Evolutionary conservation across 30 jellyfish, hydroid and myxozoan species (phyloP).

Genomic region (Turritopsis rubra): DNA sequence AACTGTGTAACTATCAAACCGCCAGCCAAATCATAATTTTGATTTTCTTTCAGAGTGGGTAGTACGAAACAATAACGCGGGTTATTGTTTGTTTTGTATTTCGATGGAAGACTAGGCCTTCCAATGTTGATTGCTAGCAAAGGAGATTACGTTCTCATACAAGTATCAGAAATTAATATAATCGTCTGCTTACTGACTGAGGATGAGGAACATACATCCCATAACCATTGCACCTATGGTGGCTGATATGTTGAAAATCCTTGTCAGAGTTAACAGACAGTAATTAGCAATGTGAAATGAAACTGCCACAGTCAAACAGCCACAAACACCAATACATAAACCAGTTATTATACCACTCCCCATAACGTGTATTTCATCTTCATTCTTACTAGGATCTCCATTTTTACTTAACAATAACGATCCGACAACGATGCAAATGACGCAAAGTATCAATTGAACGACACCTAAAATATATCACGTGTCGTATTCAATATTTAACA

Average conservation of each 20-base stretch:
- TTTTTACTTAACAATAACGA: background rate
- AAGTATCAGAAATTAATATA: background rate
- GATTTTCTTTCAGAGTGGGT: no score
- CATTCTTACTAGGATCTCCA: background rate
- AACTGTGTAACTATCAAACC: no score
- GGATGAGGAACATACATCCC: background rate
- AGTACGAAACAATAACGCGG: no score
- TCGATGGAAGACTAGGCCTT: no score
- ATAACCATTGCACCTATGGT: background rate
- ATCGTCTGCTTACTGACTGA: background rate
- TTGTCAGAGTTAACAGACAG: background rate
- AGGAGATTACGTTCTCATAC: background rate
- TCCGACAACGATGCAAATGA: background rate
- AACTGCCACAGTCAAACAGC: background rate
- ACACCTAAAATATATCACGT: background rate
- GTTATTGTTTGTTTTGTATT: no score
- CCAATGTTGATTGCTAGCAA: background rate
- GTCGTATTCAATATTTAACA: no score
- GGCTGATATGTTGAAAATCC: background rate
- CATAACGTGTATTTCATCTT: background rate
- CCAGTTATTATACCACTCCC: background rate
- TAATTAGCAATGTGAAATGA: background rate
- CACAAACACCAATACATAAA: background rate
- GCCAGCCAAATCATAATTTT: no score
- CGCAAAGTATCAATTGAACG: background rate